phyloP scores from a whole-genome alignment of 2,888 invertebrate genomes.

The Callinectes sapidus region DNA sequence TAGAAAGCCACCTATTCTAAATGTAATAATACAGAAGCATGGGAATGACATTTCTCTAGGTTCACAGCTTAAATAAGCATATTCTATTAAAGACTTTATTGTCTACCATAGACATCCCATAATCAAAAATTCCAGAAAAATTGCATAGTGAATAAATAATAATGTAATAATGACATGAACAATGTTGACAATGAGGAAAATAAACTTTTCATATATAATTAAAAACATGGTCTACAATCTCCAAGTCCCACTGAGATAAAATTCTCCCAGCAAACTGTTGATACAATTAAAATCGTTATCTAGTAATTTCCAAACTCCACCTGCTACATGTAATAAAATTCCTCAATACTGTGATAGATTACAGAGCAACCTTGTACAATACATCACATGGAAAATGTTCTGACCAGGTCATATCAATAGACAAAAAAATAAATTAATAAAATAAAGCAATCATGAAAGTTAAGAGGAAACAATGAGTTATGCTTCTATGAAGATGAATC shows the following conservation, averaged over 20 bases:
- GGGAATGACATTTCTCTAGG: too few relatives aligned
- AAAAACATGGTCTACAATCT: constrained; percentile 17
- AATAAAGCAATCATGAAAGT: background rate
- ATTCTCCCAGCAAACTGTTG: background rate
- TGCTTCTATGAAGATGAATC: background rate
- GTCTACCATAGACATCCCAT: constrained; percentile 63
- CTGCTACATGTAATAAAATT: background rate
- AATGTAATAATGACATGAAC: constrained; percentile 27
- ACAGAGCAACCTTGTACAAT: background rate
- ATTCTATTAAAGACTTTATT: constrained; percentile 59
- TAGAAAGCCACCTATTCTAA: too few relatives aligned
- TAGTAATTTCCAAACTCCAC: background rate
- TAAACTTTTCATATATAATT: constrained; percentile 25
- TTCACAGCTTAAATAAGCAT: background rate
- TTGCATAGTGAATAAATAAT: constrained; percentile 49
- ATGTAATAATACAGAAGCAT: too few relatives aligned
- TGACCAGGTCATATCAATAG: constrained; percentile 23
- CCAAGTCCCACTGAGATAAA: constrained; percentile 14
- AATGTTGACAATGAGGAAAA: constrained; percentile 34
- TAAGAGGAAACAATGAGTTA: background rate
- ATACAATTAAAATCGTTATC: too few relatives aligned
- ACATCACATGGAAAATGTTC: constrained; percentile 28
- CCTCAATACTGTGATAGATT: background rate
- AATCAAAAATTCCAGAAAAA: constrained; percentile 41
- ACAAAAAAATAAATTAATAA: background rate